phyloP scores from a whole-genome alignment of 2,113 vertebrate species.

The Accipiter virgatus region DNA sequence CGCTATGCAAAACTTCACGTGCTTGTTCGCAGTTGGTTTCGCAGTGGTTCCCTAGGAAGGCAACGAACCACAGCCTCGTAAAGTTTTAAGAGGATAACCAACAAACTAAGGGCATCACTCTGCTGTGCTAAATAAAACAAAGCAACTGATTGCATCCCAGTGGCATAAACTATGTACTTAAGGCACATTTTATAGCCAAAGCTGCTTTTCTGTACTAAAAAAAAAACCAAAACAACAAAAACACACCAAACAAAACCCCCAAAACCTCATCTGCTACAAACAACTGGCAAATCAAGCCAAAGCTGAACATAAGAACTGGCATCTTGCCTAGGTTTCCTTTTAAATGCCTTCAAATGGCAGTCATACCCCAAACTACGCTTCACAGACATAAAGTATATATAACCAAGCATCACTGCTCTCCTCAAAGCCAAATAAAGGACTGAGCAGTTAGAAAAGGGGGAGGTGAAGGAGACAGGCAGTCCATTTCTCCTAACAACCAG shows the following conservation, averaged over 20 bases:
- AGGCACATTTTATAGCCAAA: background rate
- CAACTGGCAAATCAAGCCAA: background rate
- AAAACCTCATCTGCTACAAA: background rate
- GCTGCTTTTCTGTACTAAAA: background rate
- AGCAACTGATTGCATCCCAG: background rate
- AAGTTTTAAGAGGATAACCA: background rate
- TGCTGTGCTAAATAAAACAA: background rate
- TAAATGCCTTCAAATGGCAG: constrained; percentile 65
- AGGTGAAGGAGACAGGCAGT: background rate
- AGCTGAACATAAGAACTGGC: constrained; percentile 38
- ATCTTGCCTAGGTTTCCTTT: constrained; percentile 26
- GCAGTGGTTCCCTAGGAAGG: background rate
- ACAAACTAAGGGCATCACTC: background rate
- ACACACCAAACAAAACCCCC: too few relatives aligned
- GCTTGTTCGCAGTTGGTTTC: background rate
- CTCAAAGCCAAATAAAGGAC: constrained; percentile 49
- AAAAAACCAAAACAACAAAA: background rate
- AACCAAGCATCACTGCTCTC: background rate
- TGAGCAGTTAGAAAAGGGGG: background rate
- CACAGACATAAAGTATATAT: background rate
- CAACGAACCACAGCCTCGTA: background rate
- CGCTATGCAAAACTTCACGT: rapidly evolving
- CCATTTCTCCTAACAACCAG: background rate
- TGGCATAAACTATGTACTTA: background rate
- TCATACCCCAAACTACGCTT: background rate